Percentiles rank a stretch among this genome's conserved stretches.
Evolutionary conservation across 1,140 invertebrate genomes (phyloP).

Genomic region (Globodera rostochiensis): DNA sequence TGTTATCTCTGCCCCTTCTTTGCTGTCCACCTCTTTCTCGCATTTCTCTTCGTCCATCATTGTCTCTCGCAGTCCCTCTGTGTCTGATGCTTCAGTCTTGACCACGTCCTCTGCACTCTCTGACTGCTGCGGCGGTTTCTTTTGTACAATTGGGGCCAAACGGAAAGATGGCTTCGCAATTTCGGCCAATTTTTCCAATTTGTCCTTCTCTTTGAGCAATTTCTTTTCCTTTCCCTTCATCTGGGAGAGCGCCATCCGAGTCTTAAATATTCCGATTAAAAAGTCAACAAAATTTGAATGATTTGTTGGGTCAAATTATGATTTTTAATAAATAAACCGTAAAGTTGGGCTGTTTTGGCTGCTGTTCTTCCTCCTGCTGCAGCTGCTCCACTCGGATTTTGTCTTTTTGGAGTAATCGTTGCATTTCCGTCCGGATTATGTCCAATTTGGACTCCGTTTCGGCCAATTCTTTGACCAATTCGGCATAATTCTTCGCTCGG

Average conservation of each 20-base stretch:
- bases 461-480: constrained; percentile 27
- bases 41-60: constrained; percentile 7
- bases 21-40: constrained; percentile 6
- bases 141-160: background rate
- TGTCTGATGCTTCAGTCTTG: background rate
- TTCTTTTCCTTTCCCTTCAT: constrained; percentile 34
- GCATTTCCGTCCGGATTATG: constrained; percentile 25
- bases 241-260: constrained; percentile 38
- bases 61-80: constrained; percentile 16
- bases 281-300: background rate
- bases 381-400: constrained; percentile 3
- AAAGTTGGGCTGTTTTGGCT: constrained; percentile 25
- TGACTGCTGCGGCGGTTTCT: constrained; percentile 2
- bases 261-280: constrained; percentile 18
- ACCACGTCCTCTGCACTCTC: background rate
- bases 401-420: constrained; percentile 31
- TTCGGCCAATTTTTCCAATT: constrained; percentile 30
- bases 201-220: constrained; percentile 19
- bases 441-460: constrained; percentile 31
- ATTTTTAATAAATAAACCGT: constrained; percentile 25
- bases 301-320: background rate
- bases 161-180: constrained; percentile 34
- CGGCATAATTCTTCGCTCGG: constrained; percentile 33
- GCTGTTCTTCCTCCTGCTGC: background rate
- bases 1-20: constrained; percentile 2